Base-by-base conservation (phyloP, 2,888 invertebrate genomes). In the Drosophila kambysellisi region DNA sequence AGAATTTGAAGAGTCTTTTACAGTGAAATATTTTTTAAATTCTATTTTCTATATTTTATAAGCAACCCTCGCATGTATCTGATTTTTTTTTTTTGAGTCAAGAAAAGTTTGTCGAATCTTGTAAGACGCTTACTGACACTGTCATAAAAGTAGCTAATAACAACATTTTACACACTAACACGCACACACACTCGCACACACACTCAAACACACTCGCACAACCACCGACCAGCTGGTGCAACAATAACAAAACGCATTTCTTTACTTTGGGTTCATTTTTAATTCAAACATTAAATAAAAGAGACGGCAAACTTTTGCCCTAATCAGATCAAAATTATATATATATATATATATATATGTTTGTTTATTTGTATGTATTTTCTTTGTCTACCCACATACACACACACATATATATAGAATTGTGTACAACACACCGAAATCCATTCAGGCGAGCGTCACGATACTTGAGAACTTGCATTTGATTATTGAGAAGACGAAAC, bases 391-490 rank as follows among this genome's bases (percentile, higher is more conserved):
- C 15, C 48, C 37, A 48, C 3, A 46, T 3, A 39, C 17, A 39
- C 3, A 12, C 1, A 46, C 20, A 43, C 20, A 37, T 91, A 96
- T n/a, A n/a, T n/a, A n/a, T n/a, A n/a, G 97, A 92, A 94, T 94
- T 79, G 95, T 98, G 67, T 96, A 97, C 93, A 95, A 95, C 77
- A 95, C 96, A 58, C 97, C 96, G 32, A 97, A 96, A 93, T 96
- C 96, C 69, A 96, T 97, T 72, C 96, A 97, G 93, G 97, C 98
- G 15, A 96, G 97, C 0, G 97, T 98, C 8, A 97, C 96, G 57
- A 94, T 99, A 69, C 94, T 99, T 89, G 98, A 98, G 93, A 97
- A 98, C 93, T 94, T 99, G 85, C 98, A 98, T 93, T 94, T 97
- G 76, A 96, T 99, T 76, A 94, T 99, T 92, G 96, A 96, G 91